A percentile compares a stretch with the other conserved stretches of the same genome.
Conservation (phyloP, 1,140 invertebrate genomes). For the Chironomus striatipennis region DNA sequence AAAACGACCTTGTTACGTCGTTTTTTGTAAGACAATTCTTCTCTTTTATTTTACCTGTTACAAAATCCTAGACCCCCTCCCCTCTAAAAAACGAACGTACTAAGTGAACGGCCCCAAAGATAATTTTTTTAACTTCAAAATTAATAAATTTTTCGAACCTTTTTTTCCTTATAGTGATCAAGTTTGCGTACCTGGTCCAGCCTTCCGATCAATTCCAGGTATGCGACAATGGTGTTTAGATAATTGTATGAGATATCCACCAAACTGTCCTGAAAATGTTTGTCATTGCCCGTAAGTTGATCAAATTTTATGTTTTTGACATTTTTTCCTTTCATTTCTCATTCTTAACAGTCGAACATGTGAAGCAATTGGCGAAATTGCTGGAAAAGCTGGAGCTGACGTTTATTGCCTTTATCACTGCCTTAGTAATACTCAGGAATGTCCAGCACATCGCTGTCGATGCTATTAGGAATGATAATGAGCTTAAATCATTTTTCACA, state of each 20-base stretch:
- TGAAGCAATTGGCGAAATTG: slow-evolving; percentile 65
- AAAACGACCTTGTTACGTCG: too few species aligned
- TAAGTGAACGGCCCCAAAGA: too few species aligned
- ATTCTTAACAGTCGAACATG: slow-evolving; percentile 57
- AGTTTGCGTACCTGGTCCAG: slow-evolving; percentile 56
- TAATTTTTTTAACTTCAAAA: too few species aligned
- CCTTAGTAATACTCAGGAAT: slow-evolving; percentile 60
- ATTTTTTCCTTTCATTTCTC: slow-evolving; percentile 26
- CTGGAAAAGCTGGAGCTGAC: slow-evolving; percentile 60
- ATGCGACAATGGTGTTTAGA: slow-evolving; percentile 73
- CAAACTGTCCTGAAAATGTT: slow-evolving; percentile 64
- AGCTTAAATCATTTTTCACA: too few species aligned
- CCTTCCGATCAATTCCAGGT: slow-evolving; percentile 56
- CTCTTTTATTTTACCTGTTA: too few species aligned
- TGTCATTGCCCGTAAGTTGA: slow-evolving; percentile 74
- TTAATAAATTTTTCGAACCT: not conserved
- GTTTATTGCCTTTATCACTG: slow-evolving; percentile 77
- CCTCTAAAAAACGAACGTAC: too few species aligned
- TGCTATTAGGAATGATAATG: slow-evolving; percentile 47
- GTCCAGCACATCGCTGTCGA: slow-evolving; percentile 59
- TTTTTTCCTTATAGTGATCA: slow-evolving; percentile 51
- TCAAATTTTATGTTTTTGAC: slow-evolving; percentile 24
- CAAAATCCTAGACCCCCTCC: too few species aligned
- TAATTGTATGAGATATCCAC: slow-evolving; percentile 76
- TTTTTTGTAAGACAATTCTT: too few species aligned